Base-by-base conservation (phyloP, 2,797 vertebrate species). In the Hirundo rustica region DNA sequence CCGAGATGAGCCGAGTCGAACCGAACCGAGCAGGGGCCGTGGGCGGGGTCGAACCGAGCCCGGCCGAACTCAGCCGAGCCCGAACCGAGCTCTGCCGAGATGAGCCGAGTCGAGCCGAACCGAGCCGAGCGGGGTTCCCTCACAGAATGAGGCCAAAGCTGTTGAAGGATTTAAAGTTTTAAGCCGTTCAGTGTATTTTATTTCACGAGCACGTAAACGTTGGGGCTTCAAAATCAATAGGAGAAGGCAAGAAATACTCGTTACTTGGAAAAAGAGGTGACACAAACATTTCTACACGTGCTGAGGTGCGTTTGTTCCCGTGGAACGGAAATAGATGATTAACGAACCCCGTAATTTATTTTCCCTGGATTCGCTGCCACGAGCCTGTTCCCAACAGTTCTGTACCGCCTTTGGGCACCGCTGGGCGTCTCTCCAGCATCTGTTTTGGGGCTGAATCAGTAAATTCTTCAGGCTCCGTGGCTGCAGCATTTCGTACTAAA, bases 381-480 rank as follows among this genome's bases (percentile, higher is more conserved):
- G 15, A 32, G 29, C 40, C n/a, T 40, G n/a, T 14, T 40, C 40
- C 7, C 6, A 9, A 0, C 30, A 10, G 16, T 27, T n/a, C 45
- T 77, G 80, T 36, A 47, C 6, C 38, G 40, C 73, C 47, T 26
- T 10, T n/a, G 73, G 66, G 53, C 60, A 66, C 88, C 88, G 12
- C 97, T 97, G 81, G 97, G 93, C 96, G 97, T 88, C 97, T 81
- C 96, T 93, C 75, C 88, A 91, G 70, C 83, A 64, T 75, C 86
- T 92, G 8, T 87, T 96, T 96, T 91, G 48, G 47, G 70, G 11
- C 45, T 19, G 23, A 78, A 53, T 32, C 36, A 3, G 22, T 48
- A 32, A 78, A 65, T 50, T 54, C 38, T 40, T 42, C 27, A 57
- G 45, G 19, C 19, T 77, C 30, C 5, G 19, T 54, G 22, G 8